Base-by-base conservation (phyloP, 2,797 vertebrate species). In the Eospalax fontanierii region DNA sequence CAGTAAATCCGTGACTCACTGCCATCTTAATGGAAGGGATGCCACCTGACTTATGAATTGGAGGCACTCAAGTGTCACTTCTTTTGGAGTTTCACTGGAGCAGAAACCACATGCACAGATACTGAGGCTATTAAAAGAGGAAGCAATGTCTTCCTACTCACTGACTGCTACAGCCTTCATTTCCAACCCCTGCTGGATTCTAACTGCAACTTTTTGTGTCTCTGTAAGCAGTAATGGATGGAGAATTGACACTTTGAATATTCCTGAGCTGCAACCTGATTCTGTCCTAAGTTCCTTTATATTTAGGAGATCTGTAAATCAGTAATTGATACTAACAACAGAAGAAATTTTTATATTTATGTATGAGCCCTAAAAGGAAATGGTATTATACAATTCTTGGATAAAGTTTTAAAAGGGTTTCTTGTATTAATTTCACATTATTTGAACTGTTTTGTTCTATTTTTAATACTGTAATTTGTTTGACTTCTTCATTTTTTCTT, bases 111-210 rank as follows among this genome's bases (percentile, higher is more conserved):
- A 12, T 2, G 3, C 9, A 54, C 35, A 87, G 18, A 2, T n/a
- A 2, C 33, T 40, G 54, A 50, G 6, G 15, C 19, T 2, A 28
- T 28, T 21, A 6, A 30, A 2, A 26, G 26, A 3, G 3, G 57
- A 50, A 83, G 38, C 18, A 43, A 38, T 6, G 3, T 8, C n/a
- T 35, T 7, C 16, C 14, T 22, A 16, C 15, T 15, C 5, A 38
- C 7, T 38, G 19, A 2, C 6, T 81, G 6, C 8, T 28, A n/a
- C 1, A 22, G 26, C 1, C 7, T 63, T 63, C 21, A 14, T 2
- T 85, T 63, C 14, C 10, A 35, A 16, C 0, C 11, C 26, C 12
- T 22, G 43, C 4, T 2, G 9, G 2, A 4, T 38, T 5, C 46
- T 57, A 78, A 19, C 4, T 40, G 4, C 46, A 50, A 8, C 11